Evolutionary conservation across 2,113 vertebrate genomes (phyloP).

Genomic region (Paramisgurnus dabryanus): DNA sequence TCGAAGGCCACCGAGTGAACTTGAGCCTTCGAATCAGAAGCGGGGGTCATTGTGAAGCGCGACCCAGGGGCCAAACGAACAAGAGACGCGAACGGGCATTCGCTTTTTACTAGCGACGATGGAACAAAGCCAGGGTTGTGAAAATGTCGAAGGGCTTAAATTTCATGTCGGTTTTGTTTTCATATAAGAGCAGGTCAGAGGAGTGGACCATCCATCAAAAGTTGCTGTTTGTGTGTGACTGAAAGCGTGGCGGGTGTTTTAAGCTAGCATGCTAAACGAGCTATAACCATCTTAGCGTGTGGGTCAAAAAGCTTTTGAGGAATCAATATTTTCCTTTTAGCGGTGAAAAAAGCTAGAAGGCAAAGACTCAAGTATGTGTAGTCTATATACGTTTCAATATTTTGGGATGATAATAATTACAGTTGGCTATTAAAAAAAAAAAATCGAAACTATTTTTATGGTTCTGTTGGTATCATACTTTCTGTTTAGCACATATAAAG

Average conservation of each 20-base stretch:
- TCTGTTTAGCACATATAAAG: neutral
- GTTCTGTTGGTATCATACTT: too few species aligned
- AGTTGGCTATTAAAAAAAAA: too few species aligned
- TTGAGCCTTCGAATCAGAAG: conserved; percentile 46
- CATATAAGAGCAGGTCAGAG: conserved; percentile 33
- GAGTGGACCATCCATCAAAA: conserved; percentile 40
- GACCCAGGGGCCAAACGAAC: conserved; percentile 31
- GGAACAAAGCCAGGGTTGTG: conserved; percentile 51
- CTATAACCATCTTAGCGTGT: neutral
- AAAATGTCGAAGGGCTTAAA: conserved; percentile 31
- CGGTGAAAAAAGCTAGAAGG: conserved; percentile 7
- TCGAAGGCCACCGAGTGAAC: conserved; percentile 46
- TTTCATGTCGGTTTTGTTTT: conserved; percentile 51
- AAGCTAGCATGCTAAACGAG: neutral
- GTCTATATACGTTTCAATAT: neutral
- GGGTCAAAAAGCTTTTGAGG: conserved; percentile 28
- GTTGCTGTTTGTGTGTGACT: neutral
- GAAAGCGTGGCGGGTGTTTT: neutral
- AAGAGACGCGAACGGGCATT: conserved; percentile 40
- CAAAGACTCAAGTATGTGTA: neutral
- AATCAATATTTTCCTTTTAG: conserved; percentile 44
- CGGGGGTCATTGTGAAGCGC: conserved; percentile 33
- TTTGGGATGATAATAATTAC: too few species aligned
- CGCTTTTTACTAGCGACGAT: conserved; percentile 43
- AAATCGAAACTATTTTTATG: too few species aligned